These are phyloP conservation scores for Perognathus longimembris DNA, from an alignment of 2,113 vertebrate genomes.

Conservation along the genomic window DNA sequence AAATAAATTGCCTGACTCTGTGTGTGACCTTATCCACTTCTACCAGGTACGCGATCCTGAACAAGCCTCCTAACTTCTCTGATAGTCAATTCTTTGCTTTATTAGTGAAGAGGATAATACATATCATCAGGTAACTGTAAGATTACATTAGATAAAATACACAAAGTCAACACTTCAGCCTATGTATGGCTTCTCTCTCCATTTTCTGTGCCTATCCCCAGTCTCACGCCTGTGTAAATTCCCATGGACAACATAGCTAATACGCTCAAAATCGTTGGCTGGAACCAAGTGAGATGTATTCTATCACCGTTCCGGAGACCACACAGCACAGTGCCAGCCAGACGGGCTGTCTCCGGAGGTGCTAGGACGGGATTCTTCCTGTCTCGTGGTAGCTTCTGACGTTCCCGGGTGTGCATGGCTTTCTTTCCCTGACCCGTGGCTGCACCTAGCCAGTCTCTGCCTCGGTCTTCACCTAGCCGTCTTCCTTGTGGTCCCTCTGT, in stretches of 20 bases:
- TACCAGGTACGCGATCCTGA: background rate
- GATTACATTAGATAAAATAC: background rate
- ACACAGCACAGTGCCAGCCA: too few species aligned
- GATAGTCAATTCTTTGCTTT: too few species aligned
- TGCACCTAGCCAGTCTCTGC: accelerated
- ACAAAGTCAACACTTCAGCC: accelerated
- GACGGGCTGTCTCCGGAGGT: too few species aligned
- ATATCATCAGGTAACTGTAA: background rate
- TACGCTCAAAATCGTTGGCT: background rate
- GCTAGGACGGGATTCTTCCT: accelerated
- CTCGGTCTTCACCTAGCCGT: accelerated
- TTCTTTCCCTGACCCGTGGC: background rate
- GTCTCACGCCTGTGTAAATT: accelerated
- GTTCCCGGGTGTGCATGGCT: accelerated
- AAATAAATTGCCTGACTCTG: background rate
- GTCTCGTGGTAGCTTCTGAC: background rate
- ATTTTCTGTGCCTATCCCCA: background rate
- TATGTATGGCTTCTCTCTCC: accelerated
- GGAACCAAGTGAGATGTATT: background rate
- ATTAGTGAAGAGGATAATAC: background rate
- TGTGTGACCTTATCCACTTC: background rate
- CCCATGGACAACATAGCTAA: background rate
- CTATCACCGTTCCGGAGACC: too few species aligned
- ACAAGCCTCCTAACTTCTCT: background rate
- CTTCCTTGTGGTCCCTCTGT: background rate